Evolutionary conservation across 1,140 invertebrate genomes (phyloP).

Genomic region (Mactra quadrangularis): DNA sequence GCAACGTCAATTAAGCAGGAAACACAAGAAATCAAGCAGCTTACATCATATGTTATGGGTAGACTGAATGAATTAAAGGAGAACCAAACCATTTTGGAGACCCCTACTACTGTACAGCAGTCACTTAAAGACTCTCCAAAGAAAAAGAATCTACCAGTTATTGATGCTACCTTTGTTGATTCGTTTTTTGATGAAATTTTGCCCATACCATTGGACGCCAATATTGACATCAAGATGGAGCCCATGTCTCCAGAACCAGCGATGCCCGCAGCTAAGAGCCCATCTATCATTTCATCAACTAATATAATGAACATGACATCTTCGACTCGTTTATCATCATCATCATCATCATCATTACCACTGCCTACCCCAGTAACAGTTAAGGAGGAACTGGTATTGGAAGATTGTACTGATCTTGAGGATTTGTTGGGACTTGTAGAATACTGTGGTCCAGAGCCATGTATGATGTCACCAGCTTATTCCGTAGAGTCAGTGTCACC

Average conservation of each 20-base stretch:
- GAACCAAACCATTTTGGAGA: constrained; percentile 11
- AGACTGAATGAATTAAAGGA: constrained; percentile 62
- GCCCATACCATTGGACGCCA: not conserved
- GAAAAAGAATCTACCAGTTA: constrained; percentile 75
- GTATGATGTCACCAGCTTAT: constrained; percentile 51
- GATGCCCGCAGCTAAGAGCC: not conserved
- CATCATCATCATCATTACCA: not conserved
- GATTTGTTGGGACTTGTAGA: constrained; percentile 72
- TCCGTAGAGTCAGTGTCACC: constrained; percentile 34
- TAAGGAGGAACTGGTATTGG: constrained; percentile 56
- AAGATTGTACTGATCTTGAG: constrained; percentile 70
- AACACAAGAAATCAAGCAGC: constrained; percentile 64
- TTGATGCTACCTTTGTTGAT: constrained; percentile 77
- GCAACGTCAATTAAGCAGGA: constrained; percentile 49
- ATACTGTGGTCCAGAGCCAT: constrained; percentile 56
- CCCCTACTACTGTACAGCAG: not conserved
- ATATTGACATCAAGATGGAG: constrained; percentile 54
- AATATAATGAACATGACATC: constrained; percentile 51
- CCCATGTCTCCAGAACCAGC: constrained; percentile 44
- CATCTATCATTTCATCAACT: constrained; percentile 14
- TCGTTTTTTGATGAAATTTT: constrained; percentile 77
- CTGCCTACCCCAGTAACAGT: not conserved
- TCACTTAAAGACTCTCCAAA: constrained; percentile 4
- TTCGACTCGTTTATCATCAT: not conserved
- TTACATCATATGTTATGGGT: constrained; percentile 59